Evolutionary conservation across 1,140 invertebrate genomes (phyloP), one percentile per base, ranked within the genome.

Genomic region (Temnothorax longispinosus): DNA sequence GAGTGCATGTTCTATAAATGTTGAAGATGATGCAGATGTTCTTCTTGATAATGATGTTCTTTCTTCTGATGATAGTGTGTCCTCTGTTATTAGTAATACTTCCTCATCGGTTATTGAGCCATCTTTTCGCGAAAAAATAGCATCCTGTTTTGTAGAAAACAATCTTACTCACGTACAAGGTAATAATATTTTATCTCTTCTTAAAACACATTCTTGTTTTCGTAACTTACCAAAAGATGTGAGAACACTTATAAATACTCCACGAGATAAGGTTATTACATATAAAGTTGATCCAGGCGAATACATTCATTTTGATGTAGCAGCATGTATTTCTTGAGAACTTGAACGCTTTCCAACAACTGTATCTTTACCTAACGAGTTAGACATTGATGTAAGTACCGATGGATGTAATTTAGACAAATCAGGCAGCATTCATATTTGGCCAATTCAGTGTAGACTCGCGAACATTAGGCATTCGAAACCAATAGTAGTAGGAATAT

Each of bases 401-500:
- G 81, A 75, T 62, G 69, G 69, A 0, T 72, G 64, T 27, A 21
- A 2, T 15, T 56, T 81, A 81, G 77, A 69, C 8, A 81, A 18
- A 13, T 71, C 44, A 71, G 67, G 67, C 32, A 15, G 6, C 13
- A 13, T 50, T 2, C 67, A 71, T 15, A 15, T 81, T 13, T 81
- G 77, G 64, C 64, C 64, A 4, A 81, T 81, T 10, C 77, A 81
- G 21, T 38, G 15, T 27, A 69, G 13, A 3, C 13, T 81, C n/a
- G 32, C 13, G 1, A 81, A 81, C 52, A 56, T 81, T 2, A 41
- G 1, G 1, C 5, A 47, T 47, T 38, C 38, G 11, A 35, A n/a
- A 8, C 77, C 77, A n/a, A 56, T 81, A 38, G n/a, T 81, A 32
- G 50, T 67, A 10, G 64, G 77, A 1, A 41, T 81, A n/a, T 81